A percentile compares a stretch with the other conserved stretches of the same genome.
Evolutionary conservation across 2,113 vertebrate genomes (phyloP).

Genomic region (Octodon degus): DNA sequence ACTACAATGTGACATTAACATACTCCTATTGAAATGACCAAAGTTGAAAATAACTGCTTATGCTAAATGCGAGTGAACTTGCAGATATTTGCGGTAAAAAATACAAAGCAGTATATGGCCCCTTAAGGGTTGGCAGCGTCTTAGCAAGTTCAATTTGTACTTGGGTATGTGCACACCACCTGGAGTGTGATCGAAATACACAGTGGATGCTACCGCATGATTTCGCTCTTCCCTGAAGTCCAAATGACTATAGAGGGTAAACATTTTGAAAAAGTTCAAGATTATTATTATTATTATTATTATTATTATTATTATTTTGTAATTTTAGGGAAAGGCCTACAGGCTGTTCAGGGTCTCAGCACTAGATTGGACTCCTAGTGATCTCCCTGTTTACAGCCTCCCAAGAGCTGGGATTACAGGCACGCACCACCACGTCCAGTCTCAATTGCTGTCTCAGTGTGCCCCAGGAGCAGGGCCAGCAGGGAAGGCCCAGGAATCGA

Average conservation of each 20-base stretch:
- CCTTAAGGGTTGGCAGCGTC: conserved; percentile 21
- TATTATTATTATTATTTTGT: too few species aligned
- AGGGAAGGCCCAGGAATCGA: too few species aligned
- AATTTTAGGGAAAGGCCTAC: too few species aligned
- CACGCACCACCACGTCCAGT: too few species aligned
- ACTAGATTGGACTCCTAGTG: too few species aligned
- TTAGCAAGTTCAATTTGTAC: conserved; percentile 31
- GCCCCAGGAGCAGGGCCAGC: too few species aligned
- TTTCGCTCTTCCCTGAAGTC: neutral
- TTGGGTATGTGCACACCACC: neutral
- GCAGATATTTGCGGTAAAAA: conserved; percentile 10
- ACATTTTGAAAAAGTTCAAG: neutral
- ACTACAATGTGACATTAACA: neutral
- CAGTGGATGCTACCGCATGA: neutral
- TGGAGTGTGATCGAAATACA: neutral
- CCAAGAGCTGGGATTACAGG: too few species aligned
- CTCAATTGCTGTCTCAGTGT: too few species aligned
- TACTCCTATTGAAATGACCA: neutral
- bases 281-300: too few species aligned
- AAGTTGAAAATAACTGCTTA: conserved; percentile 1
- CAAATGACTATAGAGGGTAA: neutral
- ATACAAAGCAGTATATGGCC: neutral
- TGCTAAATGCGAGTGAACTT: neutral
- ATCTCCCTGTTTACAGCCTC: too few species aligned
- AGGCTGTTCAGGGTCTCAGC: too few species aligned